phyloP scores from a whole-genome alignment of 2,113 vertebrate species.

The Pteropus alecto region DNA sequence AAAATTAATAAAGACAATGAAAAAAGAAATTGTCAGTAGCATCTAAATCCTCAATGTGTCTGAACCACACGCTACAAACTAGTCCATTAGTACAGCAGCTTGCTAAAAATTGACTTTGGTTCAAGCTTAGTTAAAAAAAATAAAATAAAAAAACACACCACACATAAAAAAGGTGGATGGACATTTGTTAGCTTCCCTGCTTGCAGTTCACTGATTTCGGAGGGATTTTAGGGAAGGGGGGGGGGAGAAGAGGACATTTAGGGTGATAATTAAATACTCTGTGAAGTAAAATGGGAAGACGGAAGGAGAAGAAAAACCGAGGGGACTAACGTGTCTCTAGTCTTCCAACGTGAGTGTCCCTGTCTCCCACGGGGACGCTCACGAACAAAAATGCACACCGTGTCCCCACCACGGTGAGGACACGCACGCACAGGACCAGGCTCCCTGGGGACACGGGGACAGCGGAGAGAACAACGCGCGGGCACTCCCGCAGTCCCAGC shows the following conservation, averaged over 20 bases:
- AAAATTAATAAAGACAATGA: slow-evolving; percentile 88
- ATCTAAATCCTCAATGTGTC: slow-evolving; percentile 89
- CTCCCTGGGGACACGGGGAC: slow-evolving; percentile 55
- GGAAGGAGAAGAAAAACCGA: slow-evolving; percentile 52
- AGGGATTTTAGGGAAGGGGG: slow-evolving; percentile 17
- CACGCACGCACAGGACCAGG: neutral
- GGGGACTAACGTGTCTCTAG: slow-evolving; percentile 76
- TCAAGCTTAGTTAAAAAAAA: slow-evolving; percentile 94
- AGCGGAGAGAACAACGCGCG: neutral
- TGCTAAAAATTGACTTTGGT: slow-evolving; percentile 99
- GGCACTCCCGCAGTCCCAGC: slow-evolving; percentile 50
- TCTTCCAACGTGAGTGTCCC: slow-evolving; percentile 74
- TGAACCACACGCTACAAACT: slow-evolving; percentile 90
- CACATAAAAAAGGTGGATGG: slow-evolving; percentile 90
- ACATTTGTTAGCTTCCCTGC: slow-evolving; percentile 87
- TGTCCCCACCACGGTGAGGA: slow-evolving; percentile 49
- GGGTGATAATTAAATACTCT: slow-evolving; percentile 75
- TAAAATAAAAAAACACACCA: slow-evolving; percentile 78
- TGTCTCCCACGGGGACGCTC: slow-evolving; percentile 54
- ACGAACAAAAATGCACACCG: slow-evolving; percentile 36
- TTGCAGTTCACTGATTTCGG: slow-evolving; percentile 85
- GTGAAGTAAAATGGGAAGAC: slow-evolving; percentile 74
- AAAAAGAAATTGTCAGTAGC: slow-evolving; percentile 91
- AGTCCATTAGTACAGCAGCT: slow-evolving; percentile 97
- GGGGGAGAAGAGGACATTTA: slow-evolving; percentile 33